Evolutionary conservation across 1,140 invertebrate species (phyloP), one percentile per base, ranked within the genome.

Genomic region (Oscheius sp.): DNA sequence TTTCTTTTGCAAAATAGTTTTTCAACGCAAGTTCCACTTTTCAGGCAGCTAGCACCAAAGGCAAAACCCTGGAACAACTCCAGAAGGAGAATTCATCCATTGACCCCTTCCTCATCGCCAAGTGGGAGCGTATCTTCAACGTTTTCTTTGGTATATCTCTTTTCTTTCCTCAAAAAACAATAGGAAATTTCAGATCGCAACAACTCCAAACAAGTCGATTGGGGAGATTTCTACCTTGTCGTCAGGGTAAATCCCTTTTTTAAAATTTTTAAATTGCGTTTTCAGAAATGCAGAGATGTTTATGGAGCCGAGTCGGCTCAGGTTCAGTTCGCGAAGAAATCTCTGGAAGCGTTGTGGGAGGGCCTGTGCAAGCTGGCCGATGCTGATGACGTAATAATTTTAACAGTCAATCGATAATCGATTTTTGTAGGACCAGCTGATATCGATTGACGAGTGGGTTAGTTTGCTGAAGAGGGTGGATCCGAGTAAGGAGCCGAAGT

Each of bases 61-160:
- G 7, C 23, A 55, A 55, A 23, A 4, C 7, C 7, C 49, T 75
- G 13, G 70, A 75, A n/a, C 49, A 76, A 18, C 71, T 76, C 29
- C 45, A 42, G 15, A 71, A 80, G 34, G 75, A 76, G 28, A 65
- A 80, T 63, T 61, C 62, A 0, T 74, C 82, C 67, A 59, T 80
- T 26, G 66, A 82, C 61, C 72, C 78, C 20, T 81, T 81, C 62
- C 74, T 81, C 1, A 59, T 81, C 28, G 63, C 35, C 28, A 81
- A 81, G 59, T 81, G 80, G 80, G 80, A 81, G 68, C 29, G 77
- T 46, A 82, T 81, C 42, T 81, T 81, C 67, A 81, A 77, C n/a
- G 52, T 80, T n/a, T 82, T 82, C 46, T 81, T 81, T 49, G 80
- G 80, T 82, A 49, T 23, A 68, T 73, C 35, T 0, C 38, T 13